phyloP scores from a whole-genome alignment of 2,113 vertebrate species.

The Patagioenas fasciata region DNA sequence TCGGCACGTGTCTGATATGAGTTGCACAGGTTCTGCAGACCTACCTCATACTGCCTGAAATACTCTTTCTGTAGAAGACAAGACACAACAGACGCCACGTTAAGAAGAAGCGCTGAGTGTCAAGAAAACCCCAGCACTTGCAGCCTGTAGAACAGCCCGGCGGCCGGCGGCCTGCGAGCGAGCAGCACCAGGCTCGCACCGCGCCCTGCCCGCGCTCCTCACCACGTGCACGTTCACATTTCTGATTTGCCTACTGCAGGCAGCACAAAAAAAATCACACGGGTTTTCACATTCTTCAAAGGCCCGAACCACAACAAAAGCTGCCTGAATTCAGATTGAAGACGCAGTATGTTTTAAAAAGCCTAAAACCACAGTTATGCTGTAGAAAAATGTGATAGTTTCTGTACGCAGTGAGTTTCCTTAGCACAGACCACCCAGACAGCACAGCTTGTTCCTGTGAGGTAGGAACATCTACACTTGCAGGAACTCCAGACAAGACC shows the following conservation, averaged over 20 bases:
- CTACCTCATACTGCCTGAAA: conserved; percentile 95
- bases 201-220: rapidly evolving
- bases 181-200: background rate
- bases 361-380: background rate
- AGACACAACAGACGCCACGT: rapidly evolving
- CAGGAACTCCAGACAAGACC: background rate
- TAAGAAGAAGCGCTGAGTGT: rapidly evolving
- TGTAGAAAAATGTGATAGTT: background rate
- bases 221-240: background rate
- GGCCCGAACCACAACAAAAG: background rate
- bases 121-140: background rate
- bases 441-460: background rate
- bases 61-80: conserved; percentile 88
- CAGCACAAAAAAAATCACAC: background rate
- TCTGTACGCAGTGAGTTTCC: background rate
- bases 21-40: conserved; percentile 93
- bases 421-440: background rate
- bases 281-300: background rate
- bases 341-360: background rate
- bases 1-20: conserved; percentile 94
- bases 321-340: background rate
- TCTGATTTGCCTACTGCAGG: background rate
- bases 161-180: rapidly evolving
- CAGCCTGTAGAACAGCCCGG: background rate
- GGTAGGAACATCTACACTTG: background rate